These are phyloP conservation scores for Cosmia pyralina DNA, from an alignment of 2,888 invertebrate genomes.

Conservation along the genomic window DNA sequence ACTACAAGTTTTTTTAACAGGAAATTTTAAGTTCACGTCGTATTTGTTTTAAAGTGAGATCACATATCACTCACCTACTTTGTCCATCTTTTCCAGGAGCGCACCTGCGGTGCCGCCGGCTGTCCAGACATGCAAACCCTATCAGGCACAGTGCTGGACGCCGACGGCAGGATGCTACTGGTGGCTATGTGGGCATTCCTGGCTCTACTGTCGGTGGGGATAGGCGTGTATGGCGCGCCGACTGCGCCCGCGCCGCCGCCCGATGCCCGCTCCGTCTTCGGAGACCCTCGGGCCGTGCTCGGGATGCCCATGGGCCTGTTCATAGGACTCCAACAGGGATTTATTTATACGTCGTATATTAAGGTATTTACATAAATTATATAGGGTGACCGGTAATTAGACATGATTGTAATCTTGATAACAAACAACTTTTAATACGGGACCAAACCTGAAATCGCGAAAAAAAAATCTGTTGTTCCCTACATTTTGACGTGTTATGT, in stretches of 20 bases:
- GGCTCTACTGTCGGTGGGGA: slow-evolving; percentile 75
- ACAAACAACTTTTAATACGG: no score
- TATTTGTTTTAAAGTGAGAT: neutral
- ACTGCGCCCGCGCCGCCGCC: slow-evolving; percentile 82
- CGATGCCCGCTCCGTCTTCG: slow-evolving; percentile 81
- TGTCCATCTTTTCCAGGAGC: slow-evolving; percentile 75
- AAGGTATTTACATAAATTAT: slow-evolving; percentile 87
- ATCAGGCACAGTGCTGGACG: slow-evolving; percentile 78
- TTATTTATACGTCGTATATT: slow-evolving; percentile 95
- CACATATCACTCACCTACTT: no score
- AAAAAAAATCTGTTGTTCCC: no score
- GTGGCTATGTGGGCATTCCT: slow-evolving; percentile 82
- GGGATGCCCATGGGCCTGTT: slow-evolving; percentile 94
- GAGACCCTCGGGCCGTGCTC: slow-evolving; percentile 92
- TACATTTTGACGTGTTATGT: no score
- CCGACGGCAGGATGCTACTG: slow-evolving; percentile 78
- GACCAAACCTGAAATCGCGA: no score
- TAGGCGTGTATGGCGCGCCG: slow-evolving; percentile 81
- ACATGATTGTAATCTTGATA: no score
- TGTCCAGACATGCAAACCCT: slow-evolving; percentile 82
- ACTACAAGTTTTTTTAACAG: no score
- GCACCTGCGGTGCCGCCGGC: slow-evolving; percentile 83
- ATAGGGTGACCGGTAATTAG: no score
- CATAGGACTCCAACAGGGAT: slow-evolving; percentile 95
- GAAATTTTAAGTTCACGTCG: no score